Evolutionary conservation across 2,113 vertebrate species (phyloP).

Genomic region (Porphyrio hochstetteri): DNA sequence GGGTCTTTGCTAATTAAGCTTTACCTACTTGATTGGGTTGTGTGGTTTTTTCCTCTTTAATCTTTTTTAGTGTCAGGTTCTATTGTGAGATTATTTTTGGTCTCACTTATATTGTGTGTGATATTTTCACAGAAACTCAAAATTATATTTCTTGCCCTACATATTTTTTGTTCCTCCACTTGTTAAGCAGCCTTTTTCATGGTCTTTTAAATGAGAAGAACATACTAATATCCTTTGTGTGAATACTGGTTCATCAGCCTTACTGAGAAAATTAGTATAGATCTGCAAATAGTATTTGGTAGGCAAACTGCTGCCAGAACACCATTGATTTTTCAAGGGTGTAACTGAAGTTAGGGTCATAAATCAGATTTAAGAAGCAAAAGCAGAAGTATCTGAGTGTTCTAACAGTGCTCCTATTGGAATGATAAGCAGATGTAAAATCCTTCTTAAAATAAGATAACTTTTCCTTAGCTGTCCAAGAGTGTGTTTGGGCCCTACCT

Average conservation of each 20-base stretch:
- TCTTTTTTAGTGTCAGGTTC: constrained; percentile 35
- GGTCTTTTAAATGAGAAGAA: constrained; percentile 28
- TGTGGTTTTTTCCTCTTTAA: background rate
- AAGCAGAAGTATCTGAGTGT: background rate
- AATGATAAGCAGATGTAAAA: background rate
- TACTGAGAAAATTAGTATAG: constrained; percentile 16
- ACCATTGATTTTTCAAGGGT: background rate
- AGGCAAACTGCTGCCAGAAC: constrained; percentile 21
- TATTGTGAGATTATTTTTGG: background rate
- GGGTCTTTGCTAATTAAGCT: constrained; percentile 51
- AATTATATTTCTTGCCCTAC: constrained; percentile 20
- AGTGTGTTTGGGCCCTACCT: background rate
- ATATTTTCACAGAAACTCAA: constrained; percentile 24
- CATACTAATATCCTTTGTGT: constrained; percentile 18
- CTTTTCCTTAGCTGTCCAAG: background rate
- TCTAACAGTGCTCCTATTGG: background rate
- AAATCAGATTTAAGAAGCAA: background rate
- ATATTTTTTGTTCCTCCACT: background rate
- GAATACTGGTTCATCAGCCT: constrained; percentile 29
- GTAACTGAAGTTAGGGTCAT: background rate
- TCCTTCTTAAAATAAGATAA: background rate
- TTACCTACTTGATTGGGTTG: constrained; percentile 24
- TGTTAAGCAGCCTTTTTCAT: constrained; percentile 4
- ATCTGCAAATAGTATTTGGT: constrained; percentile 1
- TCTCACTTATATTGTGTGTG: background rate